phyloP scores from a whole-genome alignment of 1,140 invertebrate genomes.

The Eumaeus atala region DNA sequence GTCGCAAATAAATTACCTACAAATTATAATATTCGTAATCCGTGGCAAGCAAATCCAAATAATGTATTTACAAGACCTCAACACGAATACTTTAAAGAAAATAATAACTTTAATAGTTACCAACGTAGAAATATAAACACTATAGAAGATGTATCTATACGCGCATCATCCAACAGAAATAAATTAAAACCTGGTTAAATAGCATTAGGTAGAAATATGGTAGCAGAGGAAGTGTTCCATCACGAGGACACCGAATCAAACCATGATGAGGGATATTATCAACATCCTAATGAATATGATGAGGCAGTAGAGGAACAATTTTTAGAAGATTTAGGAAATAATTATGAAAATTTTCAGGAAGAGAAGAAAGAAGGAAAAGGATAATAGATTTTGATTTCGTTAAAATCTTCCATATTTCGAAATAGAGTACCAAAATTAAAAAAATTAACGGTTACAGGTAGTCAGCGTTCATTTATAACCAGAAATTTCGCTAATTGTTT shows the following conservation, averaged over 20 bases:
- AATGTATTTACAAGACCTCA: no score
- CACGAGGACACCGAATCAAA: background rate
- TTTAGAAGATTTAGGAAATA: background rate
- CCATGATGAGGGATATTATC: background rate
- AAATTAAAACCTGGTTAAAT: background rate
- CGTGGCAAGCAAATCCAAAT: background rate
- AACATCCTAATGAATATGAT: background rate
- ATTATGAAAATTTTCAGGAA: constrained; percentile 16
- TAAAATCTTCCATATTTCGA: constrained; percentile 25
- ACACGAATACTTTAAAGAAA: no score
- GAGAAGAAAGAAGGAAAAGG: background rate
- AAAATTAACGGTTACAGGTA: constrained; percentile 20
- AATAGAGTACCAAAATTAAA: constrained; percentile 16
- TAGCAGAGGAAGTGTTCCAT: background rate
- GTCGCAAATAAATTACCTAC: no score
- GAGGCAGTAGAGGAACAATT: background rate
- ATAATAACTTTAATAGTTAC: no score
- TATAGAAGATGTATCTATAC: background rate
- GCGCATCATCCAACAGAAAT: background rate
- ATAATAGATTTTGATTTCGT: constrained; percentile 24
- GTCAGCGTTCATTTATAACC: constrained; percentile 23
- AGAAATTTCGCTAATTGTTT: constrained; percentile 14
- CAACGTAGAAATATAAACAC: background rate
- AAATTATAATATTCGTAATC: background rate
- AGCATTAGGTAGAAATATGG: background rate